These are phyloP conservation scores for Holocentrus rufus DNA, from an alignment of 2,797 vertebrate genomes.

Conservation along the genomic window DNA sequence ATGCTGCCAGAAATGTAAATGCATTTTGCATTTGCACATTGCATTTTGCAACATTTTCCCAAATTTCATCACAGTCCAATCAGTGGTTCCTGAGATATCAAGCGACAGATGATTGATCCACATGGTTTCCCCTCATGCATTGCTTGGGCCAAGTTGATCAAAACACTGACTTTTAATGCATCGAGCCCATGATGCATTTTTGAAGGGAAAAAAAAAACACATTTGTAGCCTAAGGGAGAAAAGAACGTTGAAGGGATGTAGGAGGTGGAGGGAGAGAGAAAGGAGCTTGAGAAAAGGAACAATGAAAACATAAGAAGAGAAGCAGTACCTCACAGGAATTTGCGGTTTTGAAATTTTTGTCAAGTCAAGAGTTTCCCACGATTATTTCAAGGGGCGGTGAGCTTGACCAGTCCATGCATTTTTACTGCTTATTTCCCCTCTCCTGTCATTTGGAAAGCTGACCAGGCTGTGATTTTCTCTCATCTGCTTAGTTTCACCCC, in stretches of 20 bases:
- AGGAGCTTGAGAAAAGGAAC: constrained; percentile 8
- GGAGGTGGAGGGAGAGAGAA: not conserved
- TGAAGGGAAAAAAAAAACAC: not conserved
- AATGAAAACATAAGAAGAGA: constrained; percentile 30
- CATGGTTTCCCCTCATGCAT: too few species aligned
- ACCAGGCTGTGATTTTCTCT: not conserved
- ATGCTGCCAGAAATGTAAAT: too few species aligned
- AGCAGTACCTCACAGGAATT: constrained; percentile 43
- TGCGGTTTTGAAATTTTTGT: constrained; percentile 48
- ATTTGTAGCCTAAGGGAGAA: not conserved
- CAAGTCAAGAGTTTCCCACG: constrained; percentile 42
- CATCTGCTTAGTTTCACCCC: constrained; percentile 8
- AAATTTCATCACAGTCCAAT: too few species aligned
- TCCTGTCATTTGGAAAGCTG: not conserved
- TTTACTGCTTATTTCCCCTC: constrained; percentile 15
- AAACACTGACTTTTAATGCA: not conserved
- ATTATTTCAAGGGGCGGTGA: not conserved
- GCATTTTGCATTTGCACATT: too few species aligned
- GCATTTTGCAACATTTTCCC: too few species aligned
- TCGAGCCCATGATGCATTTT: not conserved
- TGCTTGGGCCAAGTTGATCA: not conserved
- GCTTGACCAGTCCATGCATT: constrained; percentile 14
- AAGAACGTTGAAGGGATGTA: not conserved
- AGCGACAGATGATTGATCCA: too few species aligned
- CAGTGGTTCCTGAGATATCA: too few species aligned